phyloP scores from a whole-genome alignment of 2,113 vertebrate species.

The Procavia capensis region DNA sequence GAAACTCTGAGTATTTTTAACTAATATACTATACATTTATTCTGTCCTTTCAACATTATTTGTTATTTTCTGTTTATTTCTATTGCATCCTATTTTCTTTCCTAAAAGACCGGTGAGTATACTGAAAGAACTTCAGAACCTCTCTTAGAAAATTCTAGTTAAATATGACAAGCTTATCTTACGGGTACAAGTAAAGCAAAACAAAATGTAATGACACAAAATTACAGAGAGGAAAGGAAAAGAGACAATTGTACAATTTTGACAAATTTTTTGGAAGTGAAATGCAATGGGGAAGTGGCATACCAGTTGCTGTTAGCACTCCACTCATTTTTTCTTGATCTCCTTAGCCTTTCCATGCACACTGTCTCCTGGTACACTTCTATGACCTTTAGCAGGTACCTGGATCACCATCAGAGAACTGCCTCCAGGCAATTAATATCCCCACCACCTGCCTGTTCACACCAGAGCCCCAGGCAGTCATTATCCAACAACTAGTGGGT shows the following conservation, averaged over 20 bases:
- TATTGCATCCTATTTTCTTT: background rate
- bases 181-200: background rate
- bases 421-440: background rate
- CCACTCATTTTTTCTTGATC: background rate
- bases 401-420: background rate
- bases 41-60: slow-evolving; percentile 39
- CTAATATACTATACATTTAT: slow-evolving; percentile 27
- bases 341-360: too few relatives aligned
- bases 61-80: slow-evolving; percentile 23
- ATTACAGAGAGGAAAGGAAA: background rate
- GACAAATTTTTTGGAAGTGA: background rate
- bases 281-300: background rate
- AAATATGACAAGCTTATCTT: background rate
- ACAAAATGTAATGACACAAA: background rate
- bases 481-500: background rate
- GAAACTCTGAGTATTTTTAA: slow-evolving; percentile 53
- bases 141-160: background rate
- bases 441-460: background rate
- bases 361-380: background rate
- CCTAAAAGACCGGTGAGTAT: background rate
- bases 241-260: background rate
- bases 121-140: slow-evolving; percentile 34
- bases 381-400: too few relatives aligned
- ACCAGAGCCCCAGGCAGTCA: background rate
- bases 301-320: background rate